A percentile compares a stretch with the other conserved stretches of the same genome.
Evolutionary conservation across 2,888 invertebrate species (phyloP).

Genomic region (Hylaea fasciaria): DNA sequence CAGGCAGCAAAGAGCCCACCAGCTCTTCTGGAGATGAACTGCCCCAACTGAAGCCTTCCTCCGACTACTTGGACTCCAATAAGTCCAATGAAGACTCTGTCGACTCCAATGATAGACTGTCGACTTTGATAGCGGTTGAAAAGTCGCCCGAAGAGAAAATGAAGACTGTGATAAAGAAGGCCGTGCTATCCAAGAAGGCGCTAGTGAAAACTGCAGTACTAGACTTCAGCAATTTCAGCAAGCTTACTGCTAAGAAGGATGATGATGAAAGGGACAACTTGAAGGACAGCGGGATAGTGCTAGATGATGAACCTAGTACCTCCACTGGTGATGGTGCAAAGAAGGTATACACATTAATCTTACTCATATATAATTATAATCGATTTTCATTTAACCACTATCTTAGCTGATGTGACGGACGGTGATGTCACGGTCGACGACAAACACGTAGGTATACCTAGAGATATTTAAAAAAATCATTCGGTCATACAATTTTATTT

Average conservation of each 20-base stretch:
- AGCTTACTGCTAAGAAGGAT: constrained; percentile 61
- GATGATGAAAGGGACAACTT: constrained; percentile 68
- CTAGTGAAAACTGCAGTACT: constrained; percentile 72
- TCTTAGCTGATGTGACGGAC: not conserved
- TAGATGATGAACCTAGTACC: constrained; percentile 66
- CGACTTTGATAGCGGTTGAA: constrained; percentile 71
- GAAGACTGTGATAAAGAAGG: constrained; percentile 77
- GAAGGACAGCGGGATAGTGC: constrained; percentile 75
- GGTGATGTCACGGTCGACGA: too few relatives aligned
- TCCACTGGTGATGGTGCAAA: constrained; percentile 64
- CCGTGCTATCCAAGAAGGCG: constrained; percentile 69
- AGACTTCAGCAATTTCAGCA: constrained; percentile 72
- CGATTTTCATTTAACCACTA: not conserved
- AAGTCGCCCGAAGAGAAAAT: constrained; percentile 75
- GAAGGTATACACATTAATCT: constrained; percentile 61
- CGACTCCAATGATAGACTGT: constrained; percentile 69
- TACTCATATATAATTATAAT: too few relatives aligned
- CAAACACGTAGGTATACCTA: too few relatives aligned
- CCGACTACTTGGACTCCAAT: constrained; percentile 74
- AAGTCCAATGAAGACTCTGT: constrained; percentile 79
- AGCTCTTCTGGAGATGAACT: constrained; percentile 83
- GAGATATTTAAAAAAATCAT: too few relatives aligned
- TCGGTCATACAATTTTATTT: too few relatives aligned
- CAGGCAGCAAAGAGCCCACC: constrained; percentile 76
- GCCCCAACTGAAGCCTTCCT: constrained; percentile 68